These are phyloP conservation scores for Amiota mariae DNA, from an alignment of 2,888 invertebrate genomes.

Conservation along the genomic window DNA sequence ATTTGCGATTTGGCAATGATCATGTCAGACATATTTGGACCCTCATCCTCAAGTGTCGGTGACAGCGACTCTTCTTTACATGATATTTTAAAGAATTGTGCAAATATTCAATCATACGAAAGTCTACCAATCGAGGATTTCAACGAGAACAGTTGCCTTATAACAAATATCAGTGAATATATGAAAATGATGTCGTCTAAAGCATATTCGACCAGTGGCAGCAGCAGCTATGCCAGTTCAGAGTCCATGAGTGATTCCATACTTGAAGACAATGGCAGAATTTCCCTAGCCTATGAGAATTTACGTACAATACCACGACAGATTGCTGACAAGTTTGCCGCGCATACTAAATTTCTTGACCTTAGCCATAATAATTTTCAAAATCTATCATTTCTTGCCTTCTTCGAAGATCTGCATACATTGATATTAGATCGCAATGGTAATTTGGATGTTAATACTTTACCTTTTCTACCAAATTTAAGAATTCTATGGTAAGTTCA, in stretches of 20 bases:
- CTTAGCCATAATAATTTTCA: constrained; percentile 84
- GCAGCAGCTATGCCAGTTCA: constrained; percentile 60
- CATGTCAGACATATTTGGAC: constrained; percentile 60
- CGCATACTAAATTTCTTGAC: constrained; percentile 79
- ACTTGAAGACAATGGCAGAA: constrained; percentile 75
- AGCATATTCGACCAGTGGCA: constrained; percentile 56
- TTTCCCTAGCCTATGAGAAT: constrained; percentile 82
- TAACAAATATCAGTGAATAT: constrained; percentile 43
- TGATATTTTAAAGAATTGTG: constrained; percentile 65
- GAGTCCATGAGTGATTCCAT: constrained; percentile 65
- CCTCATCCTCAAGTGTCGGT: constrained; percentile 58
- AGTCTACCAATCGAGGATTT: constrained; percentile 57
- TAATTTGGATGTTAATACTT: constrained; percentile 79
- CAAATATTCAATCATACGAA: constrained; percentile 65
- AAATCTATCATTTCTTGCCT: constrained; percentile 81
- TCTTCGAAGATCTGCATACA: constrained; percentile 83
- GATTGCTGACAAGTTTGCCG: constrained; percentile 78
- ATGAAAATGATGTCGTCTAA: constrained; percentile 65
- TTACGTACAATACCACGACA: constrained; percentile 79
- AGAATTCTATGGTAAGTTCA: constrained; percentile 81
- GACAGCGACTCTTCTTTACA: constrained; percentile 43
- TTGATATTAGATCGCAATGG: constrained; percentile 88
- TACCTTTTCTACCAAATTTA: constrained; percentile 83
- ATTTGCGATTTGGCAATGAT: constrained; percentile 27
- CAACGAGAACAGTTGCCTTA: constrained; percentile 57